A percentile compares a stretch with the other conserved stretches of the same genome.
Evolutionary conservation across 1,140 invertebrate genomes (phyloP).

Genomic region (Papilio dardanus): DNA sequence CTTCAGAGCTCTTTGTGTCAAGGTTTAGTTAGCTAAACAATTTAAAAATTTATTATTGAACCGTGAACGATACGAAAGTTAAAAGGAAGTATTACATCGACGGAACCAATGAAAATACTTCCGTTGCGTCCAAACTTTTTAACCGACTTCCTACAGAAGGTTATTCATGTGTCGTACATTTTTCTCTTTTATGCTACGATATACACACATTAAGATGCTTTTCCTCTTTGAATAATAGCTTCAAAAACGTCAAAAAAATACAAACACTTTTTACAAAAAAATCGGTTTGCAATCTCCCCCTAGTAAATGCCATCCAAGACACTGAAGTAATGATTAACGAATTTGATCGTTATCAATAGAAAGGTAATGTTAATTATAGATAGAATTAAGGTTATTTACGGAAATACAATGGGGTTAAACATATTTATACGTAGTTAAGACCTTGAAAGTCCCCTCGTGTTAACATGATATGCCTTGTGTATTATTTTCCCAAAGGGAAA

Average conservation of each 20-base stretch:
- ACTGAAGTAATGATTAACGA: neutral
- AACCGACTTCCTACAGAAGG: too few relatives aligned
- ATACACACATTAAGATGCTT: too few relatives aligned
- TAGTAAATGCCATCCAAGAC: neutral
- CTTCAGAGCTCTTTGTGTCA: slow-evolving; percentile 23
- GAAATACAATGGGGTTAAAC: neutral
- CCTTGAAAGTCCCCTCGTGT: slow-evolving; percentile 16
- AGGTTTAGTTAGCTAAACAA: slow-evolving; percentile 10
- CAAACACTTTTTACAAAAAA: too few relatives aligned
- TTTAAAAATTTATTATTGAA: slow-evolving; percentile 5
- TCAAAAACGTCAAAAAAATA: too few relatives aligned
- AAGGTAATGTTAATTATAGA: neutral
- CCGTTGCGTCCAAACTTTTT: too few relatives aligned
- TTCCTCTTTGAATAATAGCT: too few relatives aligned
- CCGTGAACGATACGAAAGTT: neutral
- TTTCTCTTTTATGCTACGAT: too few relatives aligned
- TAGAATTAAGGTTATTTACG: slow-evolving; percentile 5
- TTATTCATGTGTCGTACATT: too few relatives aligned
- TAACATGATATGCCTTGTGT: slow-evolving; percentile 2
- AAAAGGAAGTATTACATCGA: neutral
- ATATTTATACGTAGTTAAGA: neutral
- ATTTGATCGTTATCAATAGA: neutral
- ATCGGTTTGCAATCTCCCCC: too few relatives aligned
- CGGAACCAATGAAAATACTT: neutral
- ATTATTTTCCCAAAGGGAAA: slow-evolving; percentile 15